phyloP scores from a whole-genome alignment of 2,888 invertebrate genomes.

The Meta bourneti region DNA sequence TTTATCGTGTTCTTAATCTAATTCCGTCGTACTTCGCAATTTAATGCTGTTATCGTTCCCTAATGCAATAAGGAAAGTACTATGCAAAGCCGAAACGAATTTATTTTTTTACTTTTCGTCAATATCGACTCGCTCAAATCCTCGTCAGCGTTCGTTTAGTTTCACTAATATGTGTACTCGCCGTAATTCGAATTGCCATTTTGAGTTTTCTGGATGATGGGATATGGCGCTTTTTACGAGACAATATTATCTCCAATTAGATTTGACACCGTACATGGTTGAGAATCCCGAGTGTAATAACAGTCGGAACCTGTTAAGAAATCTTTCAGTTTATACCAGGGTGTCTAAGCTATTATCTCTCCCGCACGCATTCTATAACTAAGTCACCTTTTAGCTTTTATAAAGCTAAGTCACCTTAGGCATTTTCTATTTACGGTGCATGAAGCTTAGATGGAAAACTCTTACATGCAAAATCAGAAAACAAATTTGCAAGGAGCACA shows the following conservation, averaged over 20 bases:
- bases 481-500: too few relatives aligned
- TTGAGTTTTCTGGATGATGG: not conserved
- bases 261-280: too few relatives aligned
- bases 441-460: too few relatives aligned
- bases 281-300: too few relatives aligned
- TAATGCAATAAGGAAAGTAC: not conserved
- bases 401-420: too few relatives aligned
- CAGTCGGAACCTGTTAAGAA: too few relatives aligned
- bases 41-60: constrained; percentile 22
- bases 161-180: not conserved
- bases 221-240: not conserved
- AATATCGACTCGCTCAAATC: not conserved
- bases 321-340: too few relatives aligned
- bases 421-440: too few relatives aligned
- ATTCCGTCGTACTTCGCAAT: constrained; percentile 17
- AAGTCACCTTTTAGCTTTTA: too few relatives aligned
- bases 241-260: not conserved
- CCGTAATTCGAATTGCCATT: not conserved
- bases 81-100: not conserved
- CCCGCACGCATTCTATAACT: too few relatives aligned
- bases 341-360: too few relatives aligned
- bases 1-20: constrained; percentile 45
- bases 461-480: too few relatives aligned
- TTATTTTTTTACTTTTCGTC: not conserved
- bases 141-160: not conserved